phyloP scores from a whole-genome alignment of 2,113 vertebrate genomes.

The Rattus norvegicus region DNA sequence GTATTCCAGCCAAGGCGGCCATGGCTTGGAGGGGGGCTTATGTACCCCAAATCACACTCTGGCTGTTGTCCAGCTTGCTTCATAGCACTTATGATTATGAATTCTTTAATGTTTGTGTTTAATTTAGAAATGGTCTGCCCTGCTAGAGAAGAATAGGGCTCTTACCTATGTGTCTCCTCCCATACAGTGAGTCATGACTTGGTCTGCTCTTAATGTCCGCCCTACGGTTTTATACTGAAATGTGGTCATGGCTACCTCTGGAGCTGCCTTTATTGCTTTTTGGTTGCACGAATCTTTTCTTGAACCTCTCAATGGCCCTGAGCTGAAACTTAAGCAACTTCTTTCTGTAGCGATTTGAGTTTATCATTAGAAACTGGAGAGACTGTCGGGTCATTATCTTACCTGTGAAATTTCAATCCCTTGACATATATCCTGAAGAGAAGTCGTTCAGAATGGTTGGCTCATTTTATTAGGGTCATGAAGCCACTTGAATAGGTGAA shows the following conservation, averaged over 20 bases:
- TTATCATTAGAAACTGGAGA: background rate
- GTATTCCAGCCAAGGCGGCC: background rate
- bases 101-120: background rate
- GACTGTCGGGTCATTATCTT: background rate
- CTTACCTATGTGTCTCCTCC: background rate
- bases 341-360: constrained; percentile 20
- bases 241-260: background rate
- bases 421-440: background rate
- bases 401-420: background rate
- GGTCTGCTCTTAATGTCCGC: background rate
- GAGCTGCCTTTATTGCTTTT: constrained; percentile 5
- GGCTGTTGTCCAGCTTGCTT: background rate
- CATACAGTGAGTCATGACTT: background rate
- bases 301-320: background rate
- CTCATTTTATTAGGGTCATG: background rate
- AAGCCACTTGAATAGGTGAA: constrained; percentile 29
- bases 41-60: background rate
- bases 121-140: background rate
- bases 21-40: background rate
- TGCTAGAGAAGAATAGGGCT: background rate
- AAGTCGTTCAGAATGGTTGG: background rate
- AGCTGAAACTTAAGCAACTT: constrained; percentile 8
- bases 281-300: background rate
- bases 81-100: background rate
- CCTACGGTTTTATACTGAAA: background rate